A percentile compares a stretch with the other conserved stretches of the same genome.
Evolutionary conservation across 2,797 vertebrate genomes (phyloP).

Genomic region (Discoglossus pictus): DNA sequence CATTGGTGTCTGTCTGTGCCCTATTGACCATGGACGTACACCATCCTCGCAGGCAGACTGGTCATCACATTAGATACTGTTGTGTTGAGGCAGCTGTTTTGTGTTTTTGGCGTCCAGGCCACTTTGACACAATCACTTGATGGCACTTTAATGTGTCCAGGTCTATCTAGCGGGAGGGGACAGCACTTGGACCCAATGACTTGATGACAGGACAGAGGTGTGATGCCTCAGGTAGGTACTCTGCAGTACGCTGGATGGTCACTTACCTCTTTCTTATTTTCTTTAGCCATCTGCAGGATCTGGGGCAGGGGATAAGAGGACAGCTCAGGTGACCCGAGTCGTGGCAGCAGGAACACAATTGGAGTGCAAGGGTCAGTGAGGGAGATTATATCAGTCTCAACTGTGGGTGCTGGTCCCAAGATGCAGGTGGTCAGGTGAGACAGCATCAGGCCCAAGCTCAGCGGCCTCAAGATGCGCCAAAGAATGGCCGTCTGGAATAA

Average conservation of each 20-base stretch:
- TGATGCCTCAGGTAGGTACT: neutral
- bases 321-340: conserved; percentile 45
- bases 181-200: too few species aligned
- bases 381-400: conserved; percentile 56
- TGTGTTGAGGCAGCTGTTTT: too few species aligned
- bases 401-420: conserved; percentile 57
- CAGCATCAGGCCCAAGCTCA: conserved; percentile 62
- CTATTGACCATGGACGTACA: too few species aligned
- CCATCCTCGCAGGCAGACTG: too few species aligned
- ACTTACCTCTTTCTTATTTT: conserved; percentile 62
- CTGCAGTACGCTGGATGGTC: neutral
- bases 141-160: too few species aligned
- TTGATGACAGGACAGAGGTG: too few species aligned
- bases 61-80: too few species aligned
- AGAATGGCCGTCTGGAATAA: conserved; percentile 78
- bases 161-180: too few species aligned
- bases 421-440: conserved; percentile 68
- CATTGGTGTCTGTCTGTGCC: too few species aligned
- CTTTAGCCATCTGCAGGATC: conserved; percentile 65
- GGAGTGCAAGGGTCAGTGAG: conserved; percentile 64
- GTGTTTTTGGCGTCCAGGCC: too few species aligned
- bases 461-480: conserved; percentile 76
- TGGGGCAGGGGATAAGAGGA: conserved; percentile 68
- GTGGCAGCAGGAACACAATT: conserved; percentile 69
- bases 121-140: too few species aligned